phyloP scores from a whole-genome alignment of 2,113 vertebrate genomes.

The Callospermophilus lateralis region DNA sequence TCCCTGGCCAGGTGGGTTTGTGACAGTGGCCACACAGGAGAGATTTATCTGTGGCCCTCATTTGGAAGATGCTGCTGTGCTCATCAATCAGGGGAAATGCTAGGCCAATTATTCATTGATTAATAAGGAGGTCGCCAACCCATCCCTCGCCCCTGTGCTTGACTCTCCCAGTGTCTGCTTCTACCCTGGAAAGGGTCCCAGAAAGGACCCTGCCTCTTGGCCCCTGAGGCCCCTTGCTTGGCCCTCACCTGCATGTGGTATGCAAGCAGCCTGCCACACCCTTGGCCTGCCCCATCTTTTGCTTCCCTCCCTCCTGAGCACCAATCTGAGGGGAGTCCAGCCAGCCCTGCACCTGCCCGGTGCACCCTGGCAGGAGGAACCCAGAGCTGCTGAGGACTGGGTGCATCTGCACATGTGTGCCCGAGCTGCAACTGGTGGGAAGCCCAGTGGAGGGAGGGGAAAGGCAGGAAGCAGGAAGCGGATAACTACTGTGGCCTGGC shows the following conservation, averaged over 20 bases:
- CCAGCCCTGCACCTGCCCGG: too few relatives aligned
- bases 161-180: slow-evolving; percentile 14
- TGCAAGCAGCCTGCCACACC: fast-evolving
- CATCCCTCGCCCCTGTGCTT: slow-evolving; percentile 70
- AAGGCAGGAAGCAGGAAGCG: background rate
- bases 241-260: too few relatives aligned
- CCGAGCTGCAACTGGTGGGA: background rate
- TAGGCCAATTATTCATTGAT: slow-evolving; percentile 86
- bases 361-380: background rate
- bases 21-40: background rate
- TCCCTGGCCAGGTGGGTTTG: background rate
- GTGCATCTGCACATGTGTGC: background rate
- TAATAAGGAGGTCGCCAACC: slow-evolving; percentile 83
- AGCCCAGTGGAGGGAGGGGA: background rate
- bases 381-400: background rate
- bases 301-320: background rate
- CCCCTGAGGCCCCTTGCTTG: too few relatives aligned
- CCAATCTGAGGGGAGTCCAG: fast-evolving
- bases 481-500: background rate
- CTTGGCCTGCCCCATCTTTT: background rate
- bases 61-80: background rate
- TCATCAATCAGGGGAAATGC: slow-evolving; percentile 80
- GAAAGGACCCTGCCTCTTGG: background rate
- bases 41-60: background rate
- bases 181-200: background rate